These are phyloP conservation scores for Aplysina aerophoba DNA, from an alignment of 37 sponge, comb jelly and placozoan genomes.

Conservation along the genomic window DNA sequence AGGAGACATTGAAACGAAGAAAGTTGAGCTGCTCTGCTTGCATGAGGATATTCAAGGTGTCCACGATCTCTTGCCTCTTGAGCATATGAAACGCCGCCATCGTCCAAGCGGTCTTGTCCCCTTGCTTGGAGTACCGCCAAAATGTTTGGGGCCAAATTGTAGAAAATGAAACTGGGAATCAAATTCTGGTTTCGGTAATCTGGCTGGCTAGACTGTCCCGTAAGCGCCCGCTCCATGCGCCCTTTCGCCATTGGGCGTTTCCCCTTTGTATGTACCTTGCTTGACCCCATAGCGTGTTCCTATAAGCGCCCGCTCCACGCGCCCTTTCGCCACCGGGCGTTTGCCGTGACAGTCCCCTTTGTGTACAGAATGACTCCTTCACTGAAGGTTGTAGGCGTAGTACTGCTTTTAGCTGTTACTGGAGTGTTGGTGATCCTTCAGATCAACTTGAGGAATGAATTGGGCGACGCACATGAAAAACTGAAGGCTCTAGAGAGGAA, in stretches of 20 bases:
- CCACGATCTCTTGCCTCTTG: slow-evolving; percentile 4
- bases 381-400: neutral
- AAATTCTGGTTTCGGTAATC: neutral
- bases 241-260: too few species aligned
- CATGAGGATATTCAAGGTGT: neutral
- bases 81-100: neutral
- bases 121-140: neutral
- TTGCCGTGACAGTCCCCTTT: too few species aligned
- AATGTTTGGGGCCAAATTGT: neutral
- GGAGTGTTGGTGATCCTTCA: neutral
- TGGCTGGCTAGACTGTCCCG: neutral
- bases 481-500: neutral
- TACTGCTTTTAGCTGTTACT: neutral
- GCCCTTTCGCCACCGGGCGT: too few species aligned
- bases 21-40: neutral
- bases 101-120: neutral
- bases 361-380: too few species aligned
- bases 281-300: too few species aligned
- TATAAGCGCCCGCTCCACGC: too few species aligned
- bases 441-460: neutral
- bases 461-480: neutral
- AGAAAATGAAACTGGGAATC: neutral
- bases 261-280: too few species aligned
- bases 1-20: neutral
- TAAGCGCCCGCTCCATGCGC: neutral